Evolutionary conservation across 2,113 vertebrate genomes (phyloP).

Genomic region (Sus scrofa): DNA sequence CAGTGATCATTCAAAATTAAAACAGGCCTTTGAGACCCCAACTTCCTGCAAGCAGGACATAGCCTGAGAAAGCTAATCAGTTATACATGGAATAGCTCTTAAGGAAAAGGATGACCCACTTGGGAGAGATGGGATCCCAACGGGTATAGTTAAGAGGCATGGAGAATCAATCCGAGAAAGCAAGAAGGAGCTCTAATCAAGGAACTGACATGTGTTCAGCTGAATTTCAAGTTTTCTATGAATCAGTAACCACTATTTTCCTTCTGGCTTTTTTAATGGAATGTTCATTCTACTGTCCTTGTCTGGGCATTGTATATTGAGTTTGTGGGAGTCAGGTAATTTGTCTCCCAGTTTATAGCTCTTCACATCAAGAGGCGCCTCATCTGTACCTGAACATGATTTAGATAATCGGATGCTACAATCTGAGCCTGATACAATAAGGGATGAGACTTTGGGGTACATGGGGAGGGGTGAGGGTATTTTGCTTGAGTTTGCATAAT

Average conservation of each 20-base stretch:
- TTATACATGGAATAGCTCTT: background rate
- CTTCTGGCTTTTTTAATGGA: background rate
- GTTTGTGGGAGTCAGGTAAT: background rate
- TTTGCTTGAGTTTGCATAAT: slow-evolving; percentile 12
- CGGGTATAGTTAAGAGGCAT: background rate
- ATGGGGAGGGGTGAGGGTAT: background rate
- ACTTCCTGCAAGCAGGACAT: background rate
- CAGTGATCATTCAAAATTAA: background rate
- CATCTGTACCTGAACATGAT: background rate
- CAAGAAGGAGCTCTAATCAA: background rate
- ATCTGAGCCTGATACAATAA: background rate
- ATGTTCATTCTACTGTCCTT: background rate
- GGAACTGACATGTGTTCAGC: background rate
- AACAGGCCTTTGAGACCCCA: background rate
- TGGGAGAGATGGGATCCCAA: too few species aligned
- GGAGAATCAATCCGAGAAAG: background rate
- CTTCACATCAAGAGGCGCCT: background rate
- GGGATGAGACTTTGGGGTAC: background rate
- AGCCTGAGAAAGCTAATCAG: background rate
- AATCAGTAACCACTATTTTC: background rate
- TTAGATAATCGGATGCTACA: background rate
- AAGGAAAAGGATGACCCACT: background rate
- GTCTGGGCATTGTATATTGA: background rate
- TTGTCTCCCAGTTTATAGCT: background rate
- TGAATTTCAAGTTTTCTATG: background rate